Conservation (phyloP, 2,888 invertebrate species). For the Ditula angustiorana region DNA sequence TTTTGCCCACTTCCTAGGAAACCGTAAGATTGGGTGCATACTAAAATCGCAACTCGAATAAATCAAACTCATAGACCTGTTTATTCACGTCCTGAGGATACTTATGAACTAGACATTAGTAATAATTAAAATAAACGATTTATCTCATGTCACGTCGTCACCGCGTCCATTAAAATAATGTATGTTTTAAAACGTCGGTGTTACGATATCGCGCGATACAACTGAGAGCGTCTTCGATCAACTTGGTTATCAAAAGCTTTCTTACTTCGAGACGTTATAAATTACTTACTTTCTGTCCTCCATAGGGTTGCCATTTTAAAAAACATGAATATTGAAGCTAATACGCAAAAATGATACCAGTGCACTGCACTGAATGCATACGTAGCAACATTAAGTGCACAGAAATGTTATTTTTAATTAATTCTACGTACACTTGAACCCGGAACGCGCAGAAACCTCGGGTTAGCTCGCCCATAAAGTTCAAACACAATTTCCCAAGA, state of each 20-base stretch:
- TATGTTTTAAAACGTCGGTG: slow-evolving; percentile 63
- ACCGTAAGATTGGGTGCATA: neutral
- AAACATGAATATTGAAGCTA: no score
- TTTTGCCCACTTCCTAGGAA: neutral
- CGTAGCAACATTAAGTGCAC: neutral
- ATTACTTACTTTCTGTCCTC: slow-evolving; percentile 49
- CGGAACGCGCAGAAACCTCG: slow-evolving; percentile 8
- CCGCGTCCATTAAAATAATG: slow-evolving; percentile 71
- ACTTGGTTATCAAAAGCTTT: slow-evolving; percentile 64
- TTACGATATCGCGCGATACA: slow-evolving; percentile 58
- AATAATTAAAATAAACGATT: slow-evolving; percentile 37
- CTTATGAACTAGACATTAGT: slow-evolving; percentile 29
- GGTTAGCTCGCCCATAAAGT: slow-evolving; percentile 24
- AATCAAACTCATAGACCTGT: slow-evolving; percentile 16
- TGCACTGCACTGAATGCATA: no score
- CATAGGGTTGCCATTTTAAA: slow-evolving; percentile 58
- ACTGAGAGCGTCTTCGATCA: slow-evolving; percentile 69
- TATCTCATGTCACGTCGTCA: slow-evolving; percentile 39
- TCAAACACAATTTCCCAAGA: slow-evolving; percentile 36
- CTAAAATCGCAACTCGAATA: slow-evolving; percentile 3
- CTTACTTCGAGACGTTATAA: slow-evolving; percentile 49
- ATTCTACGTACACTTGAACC: slow-evolving; percentile 10
- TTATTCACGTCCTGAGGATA: neutral
- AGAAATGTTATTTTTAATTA: slow-evolving; percentile 22
- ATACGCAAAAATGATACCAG: slow-evolving; percentile 1